These are phyloP conservation scores for Sphaerodactylus townsendi DNA, from an alignment of 2,113 vertebrate genomes.

Conservation along the genomic window DNA sequence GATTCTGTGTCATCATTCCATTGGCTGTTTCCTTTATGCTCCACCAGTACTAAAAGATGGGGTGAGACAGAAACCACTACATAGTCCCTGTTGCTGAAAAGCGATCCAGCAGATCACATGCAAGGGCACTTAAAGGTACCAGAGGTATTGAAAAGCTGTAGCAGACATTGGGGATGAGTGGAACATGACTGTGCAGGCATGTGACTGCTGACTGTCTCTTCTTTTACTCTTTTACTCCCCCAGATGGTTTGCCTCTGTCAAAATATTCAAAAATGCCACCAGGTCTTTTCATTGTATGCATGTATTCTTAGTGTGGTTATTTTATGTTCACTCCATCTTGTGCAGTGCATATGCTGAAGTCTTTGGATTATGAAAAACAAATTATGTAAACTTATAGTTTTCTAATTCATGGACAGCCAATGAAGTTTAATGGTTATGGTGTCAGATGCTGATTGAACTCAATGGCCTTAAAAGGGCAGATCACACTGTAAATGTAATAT, in stretches of 20 bases:
- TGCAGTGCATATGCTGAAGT: not conserved
- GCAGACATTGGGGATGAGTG: not conserved
- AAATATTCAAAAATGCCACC: not conserved
- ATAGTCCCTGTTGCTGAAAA: not conserved
- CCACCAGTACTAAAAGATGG: too few species aligned
- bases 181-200: not conserved
- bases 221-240: not conserved
- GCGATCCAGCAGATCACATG: not conserved
- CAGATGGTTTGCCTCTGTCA: not conserved
- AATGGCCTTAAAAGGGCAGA: not conserved
- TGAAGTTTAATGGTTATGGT: too few species aligned
- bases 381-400: slow-evolving; percentile 25
- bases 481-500: not conserved
- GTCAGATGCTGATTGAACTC: too few species aligned
- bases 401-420: slow-evolving; percentile 9
- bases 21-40: not conserved
- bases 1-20: not conserved
- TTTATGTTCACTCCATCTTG: not conserved
- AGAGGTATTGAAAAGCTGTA: not conserved
- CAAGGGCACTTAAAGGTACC: not conserved
- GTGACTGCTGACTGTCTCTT: not conserved
- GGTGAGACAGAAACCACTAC: not conserved
- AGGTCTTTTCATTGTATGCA: not conserved
- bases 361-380: slow-evolving; percentile 43
- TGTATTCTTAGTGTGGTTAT: not conserved